Base-by-base conservation (phyloP, 2,888 invertebrate species). In the Bellardia pandia region DNA sequence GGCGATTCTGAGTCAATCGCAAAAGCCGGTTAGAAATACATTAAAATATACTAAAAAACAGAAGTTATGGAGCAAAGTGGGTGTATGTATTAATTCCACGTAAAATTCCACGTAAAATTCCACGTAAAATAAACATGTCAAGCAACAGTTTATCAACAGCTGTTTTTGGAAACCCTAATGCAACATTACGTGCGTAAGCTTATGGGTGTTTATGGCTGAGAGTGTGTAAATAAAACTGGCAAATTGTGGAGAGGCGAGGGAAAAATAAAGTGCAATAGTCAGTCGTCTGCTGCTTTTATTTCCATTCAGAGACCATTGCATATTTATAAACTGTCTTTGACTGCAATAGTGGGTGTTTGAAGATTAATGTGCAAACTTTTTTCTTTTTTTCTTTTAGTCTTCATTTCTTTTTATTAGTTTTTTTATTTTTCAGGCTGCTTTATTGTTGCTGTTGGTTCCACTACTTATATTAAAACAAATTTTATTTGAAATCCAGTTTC, bases 301-400 rank as follows among this genome's bases (percentile, higher is more conserved):
- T 76, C 45, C 45, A 82, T 68, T 68, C 11, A 71, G 14, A 69
- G 33, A 7, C 72, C 45, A 72, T 66, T 48, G 48, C 9, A 48
- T 68, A 68, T 64, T 76, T 62, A 48, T 64, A 82, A 79, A 48
- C 45, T 71, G 74, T 75, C 56, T 75, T 78, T 58, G 13, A 45
- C 16, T 66, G 16, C 48, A 74, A 79, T 40, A 3, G 86, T 86
- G 83, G 83, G 76, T 72, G 76, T 83, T 84, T 71, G n/a, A 79
- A 76, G 79, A 86, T 83, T 82, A 79, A 83, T 86, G 83, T 64
- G 42, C 51, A 66, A 68, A 56, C 45, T 62, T 51, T 40, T n/a
- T 37, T 76, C 56, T 51, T 40, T n/a, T 37, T 76, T 72, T 71
- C 16, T 74, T 64, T 64, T 8, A 64, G 33, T 48, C 16, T 75